Evolutionary conservation across 1,140 invertebrate species (phyloP).

Genomic region (Mya arenaria): DNA sequence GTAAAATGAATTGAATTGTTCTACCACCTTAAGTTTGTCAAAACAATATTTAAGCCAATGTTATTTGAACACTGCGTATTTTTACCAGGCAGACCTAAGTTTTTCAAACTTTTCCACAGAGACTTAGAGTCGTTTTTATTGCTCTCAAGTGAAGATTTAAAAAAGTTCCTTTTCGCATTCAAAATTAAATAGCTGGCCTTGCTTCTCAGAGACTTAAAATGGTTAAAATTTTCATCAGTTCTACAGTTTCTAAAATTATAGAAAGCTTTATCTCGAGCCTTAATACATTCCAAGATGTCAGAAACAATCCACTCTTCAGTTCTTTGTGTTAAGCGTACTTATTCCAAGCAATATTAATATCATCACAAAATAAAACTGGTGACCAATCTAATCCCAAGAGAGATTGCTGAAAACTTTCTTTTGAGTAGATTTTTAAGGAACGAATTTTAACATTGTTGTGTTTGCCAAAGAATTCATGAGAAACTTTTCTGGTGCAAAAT

Average conservation of each 20-base stretch:
- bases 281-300: neutral
- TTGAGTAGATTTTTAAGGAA: too few species aligned
- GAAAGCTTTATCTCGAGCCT: conserved; percentile 23
- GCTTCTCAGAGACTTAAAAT: conserved; percentile 20
- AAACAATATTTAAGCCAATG: conserved; percentile 20
- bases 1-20: conserved; percentile 2
- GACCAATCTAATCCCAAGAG: too few species aligned
- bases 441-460: too few species aligned
- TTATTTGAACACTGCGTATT: conserved; percentile 24
- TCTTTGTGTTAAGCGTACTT: conserved; percentile 24
- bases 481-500: too few species aligned
- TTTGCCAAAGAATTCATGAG: too few species aligned
- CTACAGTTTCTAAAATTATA: neutral
- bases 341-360: too few species aligned
- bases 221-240: neutral
- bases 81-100: conserved; percentile 34
- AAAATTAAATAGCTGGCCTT: neutral
- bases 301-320: conserved; percentile 24
- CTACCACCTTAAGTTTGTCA: neutral
- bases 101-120: conserved; percentile 25
- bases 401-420: too few species aligned
- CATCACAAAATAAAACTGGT: too few species aligned
- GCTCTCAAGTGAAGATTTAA: neutral
- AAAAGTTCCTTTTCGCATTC: conserved; percentile 4
- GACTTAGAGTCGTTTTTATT: conserved; percentile 46